Base-by-base conservation (phyloP, 2,888 invertebrate species). In the Drosophila mimetica region DNA sequence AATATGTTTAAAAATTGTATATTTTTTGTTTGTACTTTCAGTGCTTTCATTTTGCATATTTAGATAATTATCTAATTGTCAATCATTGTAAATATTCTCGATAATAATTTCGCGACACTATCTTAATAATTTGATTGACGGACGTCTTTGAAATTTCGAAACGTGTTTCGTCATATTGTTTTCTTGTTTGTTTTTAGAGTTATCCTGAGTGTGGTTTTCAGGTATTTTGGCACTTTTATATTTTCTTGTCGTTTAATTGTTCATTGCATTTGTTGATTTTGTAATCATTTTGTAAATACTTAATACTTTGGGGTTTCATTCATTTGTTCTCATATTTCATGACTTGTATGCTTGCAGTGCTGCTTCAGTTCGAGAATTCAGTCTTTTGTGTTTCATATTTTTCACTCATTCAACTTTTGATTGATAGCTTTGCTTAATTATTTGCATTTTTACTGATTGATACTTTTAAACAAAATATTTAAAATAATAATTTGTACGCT, bases 401-500 rank as follows among this genome's bases (percentile, higher is more conserved):
- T 59, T 59, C 30, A 52, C 44, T 52, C 39, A 30, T 9, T 55
- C 16, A 52, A 58, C 54, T 70, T 73, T 59, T 14, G n/a, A 71
- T 75, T 65, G 55, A 59, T 44, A 28, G 44, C 5, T 65, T 64
- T 47, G 70, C 79, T 79, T 77, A 75, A 67, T 55, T 73, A 75
- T 48, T 67, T 71, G 52, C 39, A 54, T 66, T 75, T 65, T 42
- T 61, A 58, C 37, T 69, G 47, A 66, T 59, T 32, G 32, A 46
- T 52, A 57, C 57, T 54, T 61, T 54, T 71, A 72, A 86, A 78
- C 76, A 78, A 79, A 80, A 77, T 72, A 77, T 70, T 79, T 67
- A 66, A 81, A 80, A 86, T 86, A 78, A 85, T 81, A 82, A 87
- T 75, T 54, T 64, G 67, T 79, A 79, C 48, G 70, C 74, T 65